A percentile compares a stretch with the other conserved stretches of the same genome.
Conservation (phyloP, 2,113 vertebrate genomes). For the Machaerirhynchus nigripectus region DNA sequence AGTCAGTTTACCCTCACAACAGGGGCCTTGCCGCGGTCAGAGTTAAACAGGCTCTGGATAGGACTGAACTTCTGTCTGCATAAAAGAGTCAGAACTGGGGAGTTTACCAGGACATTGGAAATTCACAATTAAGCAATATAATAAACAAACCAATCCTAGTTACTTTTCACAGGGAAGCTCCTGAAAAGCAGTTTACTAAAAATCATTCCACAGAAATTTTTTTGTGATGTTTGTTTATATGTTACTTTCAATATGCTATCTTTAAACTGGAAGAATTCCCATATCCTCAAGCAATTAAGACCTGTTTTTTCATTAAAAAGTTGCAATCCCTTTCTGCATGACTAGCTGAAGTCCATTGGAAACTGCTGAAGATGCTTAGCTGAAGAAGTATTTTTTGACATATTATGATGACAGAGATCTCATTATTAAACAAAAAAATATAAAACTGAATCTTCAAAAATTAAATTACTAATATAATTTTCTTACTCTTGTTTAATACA, state of each 20-base stretch:
- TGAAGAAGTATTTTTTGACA: neutral
- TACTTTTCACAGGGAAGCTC: neutral
- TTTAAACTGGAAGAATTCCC: neutral
- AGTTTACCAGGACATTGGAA: neutral
- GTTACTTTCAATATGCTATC: neutral
- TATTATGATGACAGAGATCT: neutral
- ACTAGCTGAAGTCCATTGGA: neutral
- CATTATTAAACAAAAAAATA: neutral
- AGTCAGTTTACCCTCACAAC: slow-evolving; percentile 51
- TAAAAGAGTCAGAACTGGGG: neutral
- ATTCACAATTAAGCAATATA: neutral
- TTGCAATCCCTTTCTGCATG: neutral
- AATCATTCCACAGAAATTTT: neutral
- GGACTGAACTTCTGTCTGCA: neutral
- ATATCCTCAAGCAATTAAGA: neutral
- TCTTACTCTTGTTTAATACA: neutral
- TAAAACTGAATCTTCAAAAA: neutral
- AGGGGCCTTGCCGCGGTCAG: slow-evolving; percentile 24
- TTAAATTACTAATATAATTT: neutral
- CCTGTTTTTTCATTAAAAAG: neutral
- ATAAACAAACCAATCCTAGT: neutral
- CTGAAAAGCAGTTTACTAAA: neutral
- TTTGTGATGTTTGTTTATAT: neutral
- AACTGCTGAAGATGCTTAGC: neutral
- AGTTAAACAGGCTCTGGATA: slow-evolving; percentile 21